phyloP scores from a whole-genome alignment of 2,888 invertebrate species.

The Cantharis rustica region DNA sequence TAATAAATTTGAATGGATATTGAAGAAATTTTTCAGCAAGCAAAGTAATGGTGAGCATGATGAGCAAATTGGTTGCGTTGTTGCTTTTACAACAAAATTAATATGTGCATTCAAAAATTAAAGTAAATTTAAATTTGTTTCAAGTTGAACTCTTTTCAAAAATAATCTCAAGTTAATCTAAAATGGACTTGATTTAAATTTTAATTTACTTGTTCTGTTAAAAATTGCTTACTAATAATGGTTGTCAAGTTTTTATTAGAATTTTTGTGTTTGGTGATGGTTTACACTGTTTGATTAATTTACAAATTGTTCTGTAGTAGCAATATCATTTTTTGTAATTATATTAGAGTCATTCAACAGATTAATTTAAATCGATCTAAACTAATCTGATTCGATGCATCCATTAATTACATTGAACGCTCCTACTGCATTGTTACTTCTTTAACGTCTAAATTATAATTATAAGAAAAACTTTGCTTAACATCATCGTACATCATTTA shows the following conservation, averaged over 20 bases:
- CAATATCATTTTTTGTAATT: neutral
- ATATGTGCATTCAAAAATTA: neutral
- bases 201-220: neutral
- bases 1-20: conserved; percentile 41
- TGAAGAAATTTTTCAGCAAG: conserved; percentile 39
- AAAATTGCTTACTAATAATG: neutral
- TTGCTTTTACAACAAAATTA: neutral
- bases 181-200: neutral
- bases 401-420: no score
- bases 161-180: neutral
- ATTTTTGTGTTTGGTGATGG: neutral
- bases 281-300: neutral
- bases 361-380: no score
- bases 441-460: no score
- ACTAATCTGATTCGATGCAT: no score
- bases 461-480: no score
- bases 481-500: no score
- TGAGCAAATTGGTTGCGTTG: conserved; percentile 32
- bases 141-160: neutral
- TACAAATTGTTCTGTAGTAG: neutral
- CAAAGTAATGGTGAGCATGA: conserved; percentile 45
- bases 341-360: no score
- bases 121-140: neutral
- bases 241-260: neutral
- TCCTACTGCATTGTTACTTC: no score